These are phyloP conservation scores for Euproctis similis DNA, from an alignment of 2,888 invertebrate species.

Conservation along the genomic window DNA sequence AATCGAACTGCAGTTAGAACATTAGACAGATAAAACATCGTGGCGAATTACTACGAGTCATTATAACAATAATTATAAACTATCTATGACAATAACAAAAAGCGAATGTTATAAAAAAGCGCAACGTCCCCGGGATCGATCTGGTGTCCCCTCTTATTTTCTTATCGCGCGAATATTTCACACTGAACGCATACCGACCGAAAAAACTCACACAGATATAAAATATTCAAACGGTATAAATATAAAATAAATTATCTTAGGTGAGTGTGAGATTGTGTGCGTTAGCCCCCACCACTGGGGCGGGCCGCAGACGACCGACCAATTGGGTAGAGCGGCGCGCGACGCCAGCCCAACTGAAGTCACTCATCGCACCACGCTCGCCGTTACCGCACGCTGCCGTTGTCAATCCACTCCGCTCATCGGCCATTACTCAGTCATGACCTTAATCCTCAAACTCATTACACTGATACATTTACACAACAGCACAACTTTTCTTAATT, in stretches of 20 bases:
- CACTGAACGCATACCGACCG: slow-evolving; percentile 73
- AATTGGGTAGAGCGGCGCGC: slow-evolving; percentile 76
- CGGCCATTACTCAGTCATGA: slow-evolving; percentile 33
- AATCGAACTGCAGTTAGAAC: no score
- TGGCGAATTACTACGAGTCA: slow-evolving; percentile 21
- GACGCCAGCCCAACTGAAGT: slow-evolving; percentile 54
- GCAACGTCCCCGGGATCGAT: slow-evolving; percentile 71
- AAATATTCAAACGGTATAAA: slow-evolving; percentile 76
- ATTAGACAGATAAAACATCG: not conserved
- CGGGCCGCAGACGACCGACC: slow-evolving; percentile 60
- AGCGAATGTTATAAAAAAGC: slow-evolving; percentile 62
- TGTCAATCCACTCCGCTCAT: slow-evolving; percentile 17
- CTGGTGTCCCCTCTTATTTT: slow-evolving; percentile 74
- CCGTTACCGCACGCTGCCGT: slow-evolving; percentile 31
- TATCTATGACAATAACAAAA: slow-evolving; percentile 51
- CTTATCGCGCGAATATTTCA: slow-evolving; percentile 76
- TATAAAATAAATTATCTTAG: slow-evolving; percentile 77
- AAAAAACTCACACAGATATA: slow-evolving; percentile 76
- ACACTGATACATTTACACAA: slow-evolving; percentile 21
- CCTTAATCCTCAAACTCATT: slow-evolving; percentile 39
- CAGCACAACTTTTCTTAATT: no score
- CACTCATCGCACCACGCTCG: slow-evolving; percentile 51
- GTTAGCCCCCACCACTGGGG: slow-evolving; percentile 69
- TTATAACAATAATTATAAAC: no score
- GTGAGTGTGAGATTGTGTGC: slow-evolving; percentile 65